Conservation (phyloP, 2,113 vertebrate species). For the Columba janthina region DNA sequence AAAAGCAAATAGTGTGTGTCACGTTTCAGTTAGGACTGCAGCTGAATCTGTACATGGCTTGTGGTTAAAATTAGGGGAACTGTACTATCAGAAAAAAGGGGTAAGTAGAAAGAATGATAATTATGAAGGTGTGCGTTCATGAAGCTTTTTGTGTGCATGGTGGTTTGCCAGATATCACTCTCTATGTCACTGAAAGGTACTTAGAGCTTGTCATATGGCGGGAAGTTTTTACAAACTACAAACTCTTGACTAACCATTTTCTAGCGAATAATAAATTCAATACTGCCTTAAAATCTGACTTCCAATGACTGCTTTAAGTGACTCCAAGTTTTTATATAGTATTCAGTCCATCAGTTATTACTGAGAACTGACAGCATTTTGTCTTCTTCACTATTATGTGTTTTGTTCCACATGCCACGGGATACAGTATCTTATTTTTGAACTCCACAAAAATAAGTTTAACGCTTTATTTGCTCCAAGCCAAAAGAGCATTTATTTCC, state of each 20-base stretch:
- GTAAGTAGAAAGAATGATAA: not conserved
- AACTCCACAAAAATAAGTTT: not conserved
- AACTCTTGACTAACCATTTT: not conserved
- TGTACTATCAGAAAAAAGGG: not conserved
- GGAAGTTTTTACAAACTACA: not conserved
- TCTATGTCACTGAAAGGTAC: accelerated
- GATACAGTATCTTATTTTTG: not conserved
- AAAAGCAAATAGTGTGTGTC: not conserved
- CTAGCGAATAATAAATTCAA: not conserved
- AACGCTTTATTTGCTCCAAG: not conserved
- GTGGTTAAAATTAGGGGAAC: not conserved
- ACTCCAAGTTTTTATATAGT: not conserved
- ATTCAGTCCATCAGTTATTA: not conserved
- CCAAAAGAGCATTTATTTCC: not conserved
- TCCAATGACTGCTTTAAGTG: not conserved
- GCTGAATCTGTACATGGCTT: not conserved
- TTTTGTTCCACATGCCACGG: not conserved
- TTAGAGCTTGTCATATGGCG: not conserved
- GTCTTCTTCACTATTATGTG: not conserved
- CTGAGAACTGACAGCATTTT: not conserved
- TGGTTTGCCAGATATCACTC: not conserved
- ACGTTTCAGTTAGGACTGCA: not conserved
- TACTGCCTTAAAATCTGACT: not conserved
- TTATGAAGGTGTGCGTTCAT: not conserved
- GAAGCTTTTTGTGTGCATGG: not conserved